Conservation (phyloP, 2,113 vertebrate genomes). For the Eidolon helvum region DNA sequence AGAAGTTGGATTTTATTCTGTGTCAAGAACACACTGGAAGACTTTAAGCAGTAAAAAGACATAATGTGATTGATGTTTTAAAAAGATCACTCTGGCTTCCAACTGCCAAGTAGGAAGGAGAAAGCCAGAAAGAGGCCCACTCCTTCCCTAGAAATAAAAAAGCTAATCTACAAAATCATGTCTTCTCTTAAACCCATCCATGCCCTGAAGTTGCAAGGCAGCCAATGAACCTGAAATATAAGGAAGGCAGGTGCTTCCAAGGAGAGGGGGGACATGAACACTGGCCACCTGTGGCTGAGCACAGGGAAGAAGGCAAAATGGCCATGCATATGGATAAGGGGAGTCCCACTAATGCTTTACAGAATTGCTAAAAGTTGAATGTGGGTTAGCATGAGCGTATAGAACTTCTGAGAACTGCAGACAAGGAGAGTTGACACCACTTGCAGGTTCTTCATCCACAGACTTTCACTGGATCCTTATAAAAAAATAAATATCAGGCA, state of each 20-base stretch:
- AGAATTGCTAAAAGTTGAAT: too few species aligned
- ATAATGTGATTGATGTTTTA: not conserved
- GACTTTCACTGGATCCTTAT: not conserved
- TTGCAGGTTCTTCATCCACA: not conserved
- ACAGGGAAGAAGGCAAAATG: not conserved
- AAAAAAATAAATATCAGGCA: not conserved
- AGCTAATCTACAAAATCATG: not conserved
- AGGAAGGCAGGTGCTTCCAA: not conserved
- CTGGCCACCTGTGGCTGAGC: not conserved
- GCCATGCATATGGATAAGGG: accelerated
- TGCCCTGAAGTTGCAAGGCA: not conserved
- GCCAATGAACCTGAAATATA: not conserved
- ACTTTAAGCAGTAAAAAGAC: not conserved
- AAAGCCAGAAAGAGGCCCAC: not conserved
- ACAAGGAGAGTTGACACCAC: not conserved
- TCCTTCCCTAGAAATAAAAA: not conserved
- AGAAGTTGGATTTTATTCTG: not conserved
- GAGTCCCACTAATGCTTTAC: too few species aligned
- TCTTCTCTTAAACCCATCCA: not conserved
- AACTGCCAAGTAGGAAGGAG: not conserved
- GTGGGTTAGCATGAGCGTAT: not conserved
- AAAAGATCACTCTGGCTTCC: not conserved
- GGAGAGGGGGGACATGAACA: too few species aligned
- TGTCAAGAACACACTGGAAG: not conserved
- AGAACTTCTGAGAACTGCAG: not conserved